Percentiles rank a stretch among this genome's conserved stretches.
Conservation (phyloP, 2,797 vertebrate species). For the Poecilia picta region DNA sequence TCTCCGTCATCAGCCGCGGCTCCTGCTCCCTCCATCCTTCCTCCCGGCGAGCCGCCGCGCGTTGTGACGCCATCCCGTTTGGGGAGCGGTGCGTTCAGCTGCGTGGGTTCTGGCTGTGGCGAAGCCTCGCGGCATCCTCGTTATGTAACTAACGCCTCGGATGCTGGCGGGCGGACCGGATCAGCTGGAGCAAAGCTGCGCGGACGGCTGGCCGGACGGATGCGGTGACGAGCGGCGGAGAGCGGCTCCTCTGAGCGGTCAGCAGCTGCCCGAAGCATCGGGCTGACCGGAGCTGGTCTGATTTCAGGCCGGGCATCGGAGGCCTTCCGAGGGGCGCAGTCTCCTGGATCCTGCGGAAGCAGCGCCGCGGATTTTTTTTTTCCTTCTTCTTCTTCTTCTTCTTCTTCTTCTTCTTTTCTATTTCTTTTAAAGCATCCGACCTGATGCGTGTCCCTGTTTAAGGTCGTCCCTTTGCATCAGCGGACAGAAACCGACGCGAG, state of each 20-base stretch:
- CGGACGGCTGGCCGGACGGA: constrained; percentile 27
- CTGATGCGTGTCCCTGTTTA: constrained; percentile 39
- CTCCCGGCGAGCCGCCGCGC: constrained; percentile 48
- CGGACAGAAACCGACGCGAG: constrained; percentile 63
- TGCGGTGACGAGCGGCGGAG: constrained; percentile 1
- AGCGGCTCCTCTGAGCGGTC: neutral
- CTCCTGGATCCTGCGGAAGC: constrained; percentile 54
- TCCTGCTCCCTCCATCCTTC: constrained; percentile 27
- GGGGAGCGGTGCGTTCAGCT: constrained; percentile 15
- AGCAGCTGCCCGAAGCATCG: constrained; percentile 1
- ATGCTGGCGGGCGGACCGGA: constrained; percentile 43
- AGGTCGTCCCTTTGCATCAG: neutral
- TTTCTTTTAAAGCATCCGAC: neutral
- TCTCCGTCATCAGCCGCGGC: constrained; percentile 13
- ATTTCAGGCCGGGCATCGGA: constrained; percentile 36
- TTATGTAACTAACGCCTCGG: constrained; percentile 73
- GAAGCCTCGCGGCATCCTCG: constrained; percentile 38
- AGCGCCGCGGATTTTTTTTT: neutral
- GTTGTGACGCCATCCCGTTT: constrained; percentile 65
- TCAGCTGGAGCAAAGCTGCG: neutral
- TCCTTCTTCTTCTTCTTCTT: too few relatives aligned
- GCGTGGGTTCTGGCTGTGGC: constrained; percentile 44
- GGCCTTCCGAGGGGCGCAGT: constrained; percentile 53
- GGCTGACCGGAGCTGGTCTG: neutral
- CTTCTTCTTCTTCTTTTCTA: neutral